phyloP scores from a whole-genome alignment of 1,140 invertebrate species.

The Ceratitis capitata region DNA sequence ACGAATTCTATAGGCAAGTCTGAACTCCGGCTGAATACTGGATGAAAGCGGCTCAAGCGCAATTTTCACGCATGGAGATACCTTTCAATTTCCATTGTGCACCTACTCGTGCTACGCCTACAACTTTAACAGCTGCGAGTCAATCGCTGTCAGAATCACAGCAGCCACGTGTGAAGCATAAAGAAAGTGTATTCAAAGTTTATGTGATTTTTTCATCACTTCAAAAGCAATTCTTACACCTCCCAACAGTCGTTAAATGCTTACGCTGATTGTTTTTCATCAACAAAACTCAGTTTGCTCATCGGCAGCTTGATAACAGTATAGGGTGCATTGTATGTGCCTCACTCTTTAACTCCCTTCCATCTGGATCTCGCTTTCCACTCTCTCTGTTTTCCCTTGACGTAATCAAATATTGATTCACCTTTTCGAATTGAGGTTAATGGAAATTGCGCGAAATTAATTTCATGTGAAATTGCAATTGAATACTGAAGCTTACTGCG shows the following conservation, averaged over 20 bases:
- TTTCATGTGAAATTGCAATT: slow-evolving; percentile 32
- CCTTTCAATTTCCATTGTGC: too few relatives aligned
- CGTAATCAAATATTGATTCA: background rate
- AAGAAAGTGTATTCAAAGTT: background rate
- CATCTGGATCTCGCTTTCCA: background rate
- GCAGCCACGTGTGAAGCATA: background rate
- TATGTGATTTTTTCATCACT: background rate
- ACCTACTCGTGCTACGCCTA: background rate
- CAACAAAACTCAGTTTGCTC: background rate
- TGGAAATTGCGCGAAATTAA: slow-evolving; percentile 41
- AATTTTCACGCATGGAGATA: too few relatives aligned
- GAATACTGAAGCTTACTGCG: background rate
- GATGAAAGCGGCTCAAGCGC: too few relatives aligned
- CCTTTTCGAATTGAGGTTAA: slow-evolving; percentile 30
- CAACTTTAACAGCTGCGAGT: background rate
- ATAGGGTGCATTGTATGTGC: too few relatives aligned
- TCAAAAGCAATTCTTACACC: background rate
- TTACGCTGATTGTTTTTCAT: background rate
- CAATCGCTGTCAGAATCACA: background rate
- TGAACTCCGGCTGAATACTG: too few relatives aligned
- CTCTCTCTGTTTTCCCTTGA: background rate
- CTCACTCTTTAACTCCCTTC: too few relatives aligned
- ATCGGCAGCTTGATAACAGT: background rate
- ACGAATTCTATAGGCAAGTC: too few relatives aligned
- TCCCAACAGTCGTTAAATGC: background rate